Conservation (phyloP, 2,797 vertebrate species). For the Hapalemur alaotrensis region DNA sequence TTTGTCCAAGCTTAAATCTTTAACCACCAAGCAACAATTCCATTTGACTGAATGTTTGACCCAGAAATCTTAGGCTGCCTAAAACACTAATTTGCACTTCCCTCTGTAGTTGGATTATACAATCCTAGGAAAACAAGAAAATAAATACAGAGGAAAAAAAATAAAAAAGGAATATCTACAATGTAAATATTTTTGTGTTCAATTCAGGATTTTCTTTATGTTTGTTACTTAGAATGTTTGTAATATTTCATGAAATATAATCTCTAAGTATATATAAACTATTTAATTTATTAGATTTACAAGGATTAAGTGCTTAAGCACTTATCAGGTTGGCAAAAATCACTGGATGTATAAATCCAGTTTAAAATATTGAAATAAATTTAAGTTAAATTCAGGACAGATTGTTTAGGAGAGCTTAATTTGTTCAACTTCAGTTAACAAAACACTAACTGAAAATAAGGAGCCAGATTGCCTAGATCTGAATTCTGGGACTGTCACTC, state of each 20-base stretch:
- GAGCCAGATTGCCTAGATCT: background rate
- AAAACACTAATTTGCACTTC: background rate
- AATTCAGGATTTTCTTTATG: background rate
- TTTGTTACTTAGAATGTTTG: background rate
- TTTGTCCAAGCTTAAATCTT: conserved; percentile 10
- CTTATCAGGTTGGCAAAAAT: background rate
- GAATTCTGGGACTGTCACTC: background rate
- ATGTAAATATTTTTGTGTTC: background rate
- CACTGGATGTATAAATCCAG: background rate
- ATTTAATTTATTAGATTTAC: conserved; percentile 23
- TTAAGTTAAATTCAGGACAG: background rate
- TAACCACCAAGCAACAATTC: background rate
- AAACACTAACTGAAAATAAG: background rate
- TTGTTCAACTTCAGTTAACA: background rate
- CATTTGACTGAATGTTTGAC: background rate
- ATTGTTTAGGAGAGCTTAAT: conserved; percentile 25
- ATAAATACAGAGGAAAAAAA: background rate
- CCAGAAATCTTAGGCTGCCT: background rate
- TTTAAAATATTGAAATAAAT: conserved; percentile 41
- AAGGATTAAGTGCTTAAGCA: background rate
- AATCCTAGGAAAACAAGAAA: conserved; percentile 1
- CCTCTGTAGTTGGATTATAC: background rate
- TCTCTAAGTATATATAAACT: background rate
- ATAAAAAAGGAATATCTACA: background rate
- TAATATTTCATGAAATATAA: background rate